Evolutionary conservation across 1,140 invertebrate species (phyloP), one percentile per base, ranked within the genome.

Genomic region (Bombus terrestris): DNA sequence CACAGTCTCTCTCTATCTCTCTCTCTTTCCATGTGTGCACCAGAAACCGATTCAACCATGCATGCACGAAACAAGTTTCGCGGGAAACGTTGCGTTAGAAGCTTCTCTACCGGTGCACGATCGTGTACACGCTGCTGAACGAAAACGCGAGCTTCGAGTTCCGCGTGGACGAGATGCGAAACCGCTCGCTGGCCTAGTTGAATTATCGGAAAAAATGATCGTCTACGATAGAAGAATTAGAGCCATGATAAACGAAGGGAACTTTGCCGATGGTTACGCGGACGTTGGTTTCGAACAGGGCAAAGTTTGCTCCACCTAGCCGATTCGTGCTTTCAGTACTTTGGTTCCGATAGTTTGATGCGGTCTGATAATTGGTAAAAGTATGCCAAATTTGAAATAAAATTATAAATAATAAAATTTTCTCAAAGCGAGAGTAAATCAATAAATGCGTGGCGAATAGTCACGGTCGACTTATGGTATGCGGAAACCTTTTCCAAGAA

Each of bases 21-120:
- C 74, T 59, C 57, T 62, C 22, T 32, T 0, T 41, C 1, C 37
- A 1, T 41, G 12, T 69, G 13, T 41, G 74, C 66, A 83, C 35
- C 75, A 77, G 75, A 68, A 78, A 78, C 82, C 74, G 64, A 78
- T 78, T n/a, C 82, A 64, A 69, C 75, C 47, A 69, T 83, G 64
- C 74, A 68, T 78, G 64, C 47, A 35, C 47, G 82, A 69, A 78
- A 83, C 82, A 68, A 78, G 82, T 83, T 83, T 69, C 62, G 64
- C 74, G 75, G 35, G 71, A 71, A 83, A 10, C 85, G 71, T 69
- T 59, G 79, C 80, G 83, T 80, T 72, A 62, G 66, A 35, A 53
- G 43, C 64, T 43, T 32, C 82, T 69, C 62, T 37, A 53, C 53
- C 47, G 25, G 25, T n/a, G 28, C 25, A 28, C 69, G 35, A 81